phyloP scores from a whole-genome alignment of 2,113 vertebrate genomes.

The Dromas ardeola region DNA sequence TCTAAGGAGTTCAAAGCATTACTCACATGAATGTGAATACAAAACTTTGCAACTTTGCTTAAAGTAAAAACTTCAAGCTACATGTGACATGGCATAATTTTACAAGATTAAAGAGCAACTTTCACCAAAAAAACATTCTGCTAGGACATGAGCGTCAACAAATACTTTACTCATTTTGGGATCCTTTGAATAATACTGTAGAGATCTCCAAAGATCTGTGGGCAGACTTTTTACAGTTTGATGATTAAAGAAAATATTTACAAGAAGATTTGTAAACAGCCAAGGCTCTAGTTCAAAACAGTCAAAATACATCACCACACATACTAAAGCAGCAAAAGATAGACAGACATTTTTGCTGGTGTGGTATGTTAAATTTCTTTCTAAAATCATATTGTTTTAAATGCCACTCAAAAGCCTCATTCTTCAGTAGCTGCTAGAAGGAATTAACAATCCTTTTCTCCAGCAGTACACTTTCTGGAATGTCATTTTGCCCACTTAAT shows the following conservation, averaged over 20 bases:
- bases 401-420: neutral
- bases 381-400: neutral
- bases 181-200: neutral
- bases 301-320: neutral
- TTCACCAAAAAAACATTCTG: neutral
- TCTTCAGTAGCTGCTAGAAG: neutral
- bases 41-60: neutral
- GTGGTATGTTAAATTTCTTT: neutral
- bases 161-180: neutral
- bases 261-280: neutral
- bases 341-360: neutral
- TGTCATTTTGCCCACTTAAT: neutral
- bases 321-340: neutral
- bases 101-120: neutral
- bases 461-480: neutral
- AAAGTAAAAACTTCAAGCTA: neutral
- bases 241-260: neutral
- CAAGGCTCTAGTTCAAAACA: neutral
- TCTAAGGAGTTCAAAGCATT: neutral
- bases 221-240: neutral
- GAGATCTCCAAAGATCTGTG: neutral
- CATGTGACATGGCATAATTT: neutral
- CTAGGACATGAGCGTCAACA: neutral
- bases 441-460: neutral
- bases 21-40: neutral